phyloP scores from a whole-genome alignment of 2,797 vertebrate species.

The Ptychobarbus kaznakovi region DNA sequence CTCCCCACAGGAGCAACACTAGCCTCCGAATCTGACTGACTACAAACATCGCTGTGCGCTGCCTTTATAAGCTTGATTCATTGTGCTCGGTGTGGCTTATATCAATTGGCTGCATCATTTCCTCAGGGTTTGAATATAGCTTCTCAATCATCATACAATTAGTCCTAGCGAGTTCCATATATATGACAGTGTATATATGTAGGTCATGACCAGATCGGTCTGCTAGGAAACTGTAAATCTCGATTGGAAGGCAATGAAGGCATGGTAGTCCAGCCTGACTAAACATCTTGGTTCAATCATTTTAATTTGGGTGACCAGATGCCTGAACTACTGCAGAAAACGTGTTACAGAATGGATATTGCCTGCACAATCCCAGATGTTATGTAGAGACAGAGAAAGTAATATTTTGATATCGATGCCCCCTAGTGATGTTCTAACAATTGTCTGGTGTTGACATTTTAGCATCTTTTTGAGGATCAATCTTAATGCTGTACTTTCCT shows the following conservation, averaged over 20 bases:
- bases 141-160: constrained; percentile 28
- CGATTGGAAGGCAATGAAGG: constrained; percentile 21
- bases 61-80: not conserved
- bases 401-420: constrained; percentile 39
- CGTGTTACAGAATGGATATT: constrained; percentile 25
- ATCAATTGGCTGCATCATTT: constrained; percentile 38
- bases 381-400: not conserved
- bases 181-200: constrained; percentile 39
- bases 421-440: constrained; percentile 38
- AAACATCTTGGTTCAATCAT: constrained; percentile 31
- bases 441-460: constrained; percentile 1
- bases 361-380: constrained; percentile 30
- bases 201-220: constrained; percentile 38
- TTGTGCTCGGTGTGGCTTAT: constrained; percentile 13
- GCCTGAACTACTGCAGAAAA: constrained; percentile 24
- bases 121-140: constrained; percentile 17
- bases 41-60: not conserved
- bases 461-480: not conserved
- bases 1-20: constrained; percentile 35
- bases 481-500: not conserved
- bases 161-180: constrained; percentile 26
- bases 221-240: constrained; percentile 56
- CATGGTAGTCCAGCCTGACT: constrained; percentile 22
- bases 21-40: not conserved
- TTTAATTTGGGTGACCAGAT: constrained; percentile 20